Conservation (phyloP, 2,888 invertebrate species). For the Lycaena phlaeas region DNA sequence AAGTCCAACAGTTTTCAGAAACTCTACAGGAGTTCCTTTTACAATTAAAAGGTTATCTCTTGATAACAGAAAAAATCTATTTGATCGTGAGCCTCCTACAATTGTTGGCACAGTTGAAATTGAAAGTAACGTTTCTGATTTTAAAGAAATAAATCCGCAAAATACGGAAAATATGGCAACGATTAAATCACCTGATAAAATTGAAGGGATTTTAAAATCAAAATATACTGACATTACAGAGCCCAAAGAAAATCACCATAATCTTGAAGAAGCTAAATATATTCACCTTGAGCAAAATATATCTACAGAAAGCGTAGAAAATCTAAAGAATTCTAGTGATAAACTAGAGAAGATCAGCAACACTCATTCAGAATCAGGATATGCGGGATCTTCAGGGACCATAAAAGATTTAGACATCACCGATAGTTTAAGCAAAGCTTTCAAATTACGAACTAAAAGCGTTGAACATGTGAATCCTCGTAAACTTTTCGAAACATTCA, state of each 20-base stretch:
- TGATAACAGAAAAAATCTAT: background rate
- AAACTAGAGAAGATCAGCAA: slow-evolving; percentile 25
- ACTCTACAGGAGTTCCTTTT: background rate
- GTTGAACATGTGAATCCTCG: slow-evolving; percentile 15
- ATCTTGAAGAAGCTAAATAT: no score
- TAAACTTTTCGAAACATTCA: slow-evolving; percentile 1
- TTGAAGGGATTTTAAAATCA: no score
- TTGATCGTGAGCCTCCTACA: no score
- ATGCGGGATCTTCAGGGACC: slow-evolving; percentile 34
- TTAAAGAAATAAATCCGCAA: no score
- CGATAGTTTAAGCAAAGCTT: slow-evolving; percentile 14
- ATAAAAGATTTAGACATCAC: slow-evolving; percentile 30
- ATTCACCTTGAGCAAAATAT: no score
- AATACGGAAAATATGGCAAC: no score
- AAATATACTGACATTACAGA: no score
- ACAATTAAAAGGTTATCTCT: background rate
- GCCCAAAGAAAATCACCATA: no score
- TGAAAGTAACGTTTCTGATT: no score
- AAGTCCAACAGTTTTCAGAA: background rate
- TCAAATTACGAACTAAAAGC: slow-evolving; percentile 10
- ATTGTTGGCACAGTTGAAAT: no score
- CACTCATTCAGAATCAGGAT: slow-evolving; percentile 44
- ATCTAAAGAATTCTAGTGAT: background rate
- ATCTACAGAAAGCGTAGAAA: slow-evolving; percentile 28
- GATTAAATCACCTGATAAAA: no score